A percentile compares a stretch with the other conserved stretches of the same genome.
phyloP scores from a whole-genome alignment of 2,113 vertebrate genomes.

The Myocastor coypus region DNA sequence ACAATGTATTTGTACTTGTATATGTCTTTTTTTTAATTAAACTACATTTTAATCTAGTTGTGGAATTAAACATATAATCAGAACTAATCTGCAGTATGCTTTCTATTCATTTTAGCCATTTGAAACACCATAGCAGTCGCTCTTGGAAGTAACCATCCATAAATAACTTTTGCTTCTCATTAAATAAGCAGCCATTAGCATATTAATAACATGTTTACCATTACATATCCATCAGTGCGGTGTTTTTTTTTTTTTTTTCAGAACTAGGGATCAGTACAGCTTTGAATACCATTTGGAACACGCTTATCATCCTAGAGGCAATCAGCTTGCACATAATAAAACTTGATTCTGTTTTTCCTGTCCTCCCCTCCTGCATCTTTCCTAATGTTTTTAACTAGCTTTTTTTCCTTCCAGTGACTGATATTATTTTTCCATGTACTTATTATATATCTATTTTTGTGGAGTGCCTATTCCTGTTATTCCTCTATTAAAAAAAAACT shows the following conservation, averaged over 20 bases:
- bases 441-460: neutral
- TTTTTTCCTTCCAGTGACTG: neutral
- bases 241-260: too few species aligned
- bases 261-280: constrained; percentile 92
- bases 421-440: neutral
- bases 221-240: constrained; percentile 99
- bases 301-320: constrained; percentile 95
- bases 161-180: constrained; percentile 92
- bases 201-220: constrained; percentile 99
- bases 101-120: constrained; percentile 65
- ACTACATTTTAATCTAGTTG: constrained; percentile 62
- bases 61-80: constrained; percentile 59
- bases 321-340: constrained; percentile 87
- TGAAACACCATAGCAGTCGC: constrained; percentile 87
- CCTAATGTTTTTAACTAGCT: neutral
- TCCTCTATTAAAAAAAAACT: neutral
- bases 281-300: constrained; percentile 97
- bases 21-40: constrained; percentile 31
- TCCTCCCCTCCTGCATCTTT: neutral
- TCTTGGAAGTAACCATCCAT: constrained; percentile 87
- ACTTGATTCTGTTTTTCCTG: neutral
- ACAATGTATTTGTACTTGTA: neutral
- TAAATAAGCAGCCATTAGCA: constrained; percentile 91
- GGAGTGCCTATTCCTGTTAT: neutral
- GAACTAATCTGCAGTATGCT: constrained; percentile 53